Percentiles rank a stretch among this genome's conserved stretches.
These are phyloP conservation scores for Actinia tenebrosa DNA, from an alignment of 64 coral and sea anemone species.

Conservation along the genomic window DNA sequence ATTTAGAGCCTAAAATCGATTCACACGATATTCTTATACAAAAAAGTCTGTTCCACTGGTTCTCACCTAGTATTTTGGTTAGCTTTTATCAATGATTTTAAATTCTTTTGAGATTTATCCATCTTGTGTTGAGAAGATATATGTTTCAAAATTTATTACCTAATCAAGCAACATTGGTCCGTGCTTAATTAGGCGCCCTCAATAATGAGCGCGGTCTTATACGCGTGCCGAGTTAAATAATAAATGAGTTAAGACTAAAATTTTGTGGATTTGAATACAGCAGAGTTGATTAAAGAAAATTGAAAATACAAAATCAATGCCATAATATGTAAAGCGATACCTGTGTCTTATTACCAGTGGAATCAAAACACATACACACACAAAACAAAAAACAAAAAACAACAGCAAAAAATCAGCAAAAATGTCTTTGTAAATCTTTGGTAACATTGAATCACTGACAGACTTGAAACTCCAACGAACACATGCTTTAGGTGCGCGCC, in stretches of 20 bases:
- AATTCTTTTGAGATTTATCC: too few species aligned
- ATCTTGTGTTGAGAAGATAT: background rate
- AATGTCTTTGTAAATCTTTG: background rate
- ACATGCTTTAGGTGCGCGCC: background rate
- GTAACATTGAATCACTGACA: background rate
- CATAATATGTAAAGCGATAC: background rate
- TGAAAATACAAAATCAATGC: background rate
- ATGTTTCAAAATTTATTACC: slow-evolving; percentile 1
- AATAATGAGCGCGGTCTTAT: background rate
- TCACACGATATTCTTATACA: background rate
- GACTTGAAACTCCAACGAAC: background rate
- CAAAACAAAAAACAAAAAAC: too few species aligned
- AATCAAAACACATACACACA: background rate
- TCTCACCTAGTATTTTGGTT: too few species aligned
- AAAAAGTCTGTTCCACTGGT: too few species aligned
- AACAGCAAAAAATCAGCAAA: background rate
- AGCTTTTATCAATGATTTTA: background rate
- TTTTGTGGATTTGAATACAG: background rate
- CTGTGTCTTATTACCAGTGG: background rate
- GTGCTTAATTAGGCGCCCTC: background rate
- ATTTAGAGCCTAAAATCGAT: background rate
- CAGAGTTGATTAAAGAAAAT: background rate
- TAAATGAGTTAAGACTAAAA: background rate
- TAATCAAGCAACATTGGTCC: background rate
- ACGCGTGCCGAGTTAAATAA: background rate